Percentiles rank a stretch among this genome's conserved stretches.
phyloP scores from a whole-genome alignment of 1,140 invertebrate genomes.

The Drosophila arawakana region DNA sequence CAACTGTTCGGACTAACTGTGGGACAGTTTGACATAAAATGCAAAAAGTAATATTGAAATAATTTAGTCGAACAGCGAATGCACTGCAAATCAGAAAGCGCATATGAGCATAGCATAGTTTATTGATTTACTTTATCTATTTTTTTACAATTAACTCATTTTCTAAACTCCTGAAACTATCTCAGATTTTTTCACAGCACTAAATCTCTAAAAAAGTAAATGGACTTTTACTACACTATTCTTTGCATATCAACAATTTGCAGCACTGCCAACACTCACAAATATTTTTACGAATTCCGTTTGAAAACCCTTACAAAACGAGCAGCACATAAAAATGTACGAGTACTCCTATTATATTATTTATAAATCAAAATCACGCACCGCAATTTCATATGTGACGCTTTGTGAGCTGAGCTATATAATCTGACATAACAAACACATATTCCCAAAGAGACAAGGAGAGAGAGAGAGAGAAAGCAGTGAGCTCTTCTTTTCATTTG shows the following conservation, averaged over 20 bases:
- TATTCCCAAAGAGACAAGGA: slow-evolving; percentile 3
- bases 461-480: neutral
- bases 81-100: neutral
- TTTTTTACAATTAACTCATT: too few species aligned
- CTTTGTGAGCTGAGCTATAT: slow-evolving; percentile 45
- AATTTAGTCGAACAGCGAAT: neutral
- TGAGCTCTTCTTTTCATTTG: slow-evolving; percentile 34
- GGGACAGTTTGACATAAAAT: slow-evolving; percentile 40
- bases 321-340: slow-evolving; percentile 48
- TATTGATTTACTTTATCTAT: too few species aligned
- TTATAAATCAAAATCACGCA: slow-evolving; percentile 60
- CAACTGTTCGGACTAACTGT: slow-evolving; percentile 24
- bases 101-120: neutral
- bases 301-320: slow-evolving; percentile 52
- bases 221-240: slow-evolving; percentile 17
- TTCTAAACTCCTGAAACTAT: too few species aligned
- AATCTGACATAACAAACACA: slow-evolving; percentile 38
- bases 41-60: slow-evolving; percentile 19
- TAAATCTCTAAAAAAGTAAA: neutral
- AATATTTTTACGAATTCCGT: slow-evolving; percentile 54
- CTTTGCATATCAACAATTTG: slow-evolving; percentile 44
- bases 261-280: slow-evolving; percentile 39
- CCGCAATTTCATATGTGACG: slow-evolving; percentile 45
- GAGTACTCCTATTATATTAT: slow-evolving; percentile 48
- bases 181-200: too few species aligned